Conservation (phyloP, 2,888 invertebrate genomes). For the Hirtodrosophila duncani region DNA sequence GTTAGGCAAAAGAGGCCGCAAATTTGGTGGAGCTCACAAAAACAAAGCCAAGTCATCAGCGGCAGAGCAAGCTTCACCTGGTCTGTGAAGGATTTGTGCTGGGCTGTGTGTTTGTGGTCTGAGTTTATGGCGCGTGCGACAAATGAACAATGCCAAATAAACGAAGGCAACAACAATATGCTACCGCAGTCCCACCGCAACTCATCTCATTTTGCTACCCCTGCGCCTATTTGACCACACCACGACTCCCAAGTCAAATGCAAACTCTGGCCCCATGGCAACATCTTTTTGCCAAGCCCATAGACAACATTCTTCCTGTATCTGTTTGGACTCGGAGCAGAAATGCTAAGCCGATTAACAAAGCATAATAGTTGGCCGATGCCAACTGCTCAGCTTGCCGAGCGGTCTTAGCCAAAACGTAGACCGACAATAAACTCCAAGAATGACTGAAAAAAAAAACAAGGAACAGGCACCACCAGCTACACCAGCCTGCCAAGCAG, state of each 20-base stretch:
- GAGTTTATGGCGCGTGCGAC: constrained; percentile 57
- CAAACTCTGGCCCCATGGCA: constrained; percentile 24
- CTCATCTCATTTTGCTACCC: no score
- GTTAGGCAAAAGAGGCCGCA: constrained; percentile 41
- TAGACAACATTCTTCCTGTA: constrained; percentile 42
- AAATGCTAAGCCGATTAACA: constrained; percentile 66
- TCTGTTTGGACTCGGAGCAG: constrained; percentile 52
- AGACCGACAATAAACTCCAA: constrained; percentile 56
- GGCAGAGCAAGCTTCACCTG: no score
- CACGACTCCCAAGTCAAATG: no score
- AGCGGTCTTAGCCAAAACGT: background rate
- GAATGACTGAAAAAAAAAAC: constrained; percentile 3
- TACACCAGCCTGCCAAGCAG: no score
- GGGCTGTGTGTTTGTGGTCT: constrained; percentile 19
- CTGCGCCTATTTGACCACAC: no score
- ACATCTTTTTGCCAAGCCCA: constrained; percentile 31
- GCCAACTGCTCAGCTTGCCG: constrained; percentile 27
- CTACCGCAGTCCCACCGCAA: no score
- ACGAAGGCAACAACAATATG: constrained; percentile 19
- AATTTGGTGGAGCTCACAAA: constrained; percentile 29
- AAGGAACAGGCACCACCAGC: constrained; percentile 26
- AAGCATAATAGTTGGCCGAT: constrained; percentile 58
- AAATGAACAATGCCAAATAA: constrained; percentile 58
- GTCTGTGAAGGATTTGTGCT: background rate
- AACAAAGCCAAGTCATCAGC: constrained; percentile 46